These are phyloP conservation scores for Salvelinus sp. DNA, from an alignment of 2,113 vertebrate species.

Conservation along the genomic window DNA sequence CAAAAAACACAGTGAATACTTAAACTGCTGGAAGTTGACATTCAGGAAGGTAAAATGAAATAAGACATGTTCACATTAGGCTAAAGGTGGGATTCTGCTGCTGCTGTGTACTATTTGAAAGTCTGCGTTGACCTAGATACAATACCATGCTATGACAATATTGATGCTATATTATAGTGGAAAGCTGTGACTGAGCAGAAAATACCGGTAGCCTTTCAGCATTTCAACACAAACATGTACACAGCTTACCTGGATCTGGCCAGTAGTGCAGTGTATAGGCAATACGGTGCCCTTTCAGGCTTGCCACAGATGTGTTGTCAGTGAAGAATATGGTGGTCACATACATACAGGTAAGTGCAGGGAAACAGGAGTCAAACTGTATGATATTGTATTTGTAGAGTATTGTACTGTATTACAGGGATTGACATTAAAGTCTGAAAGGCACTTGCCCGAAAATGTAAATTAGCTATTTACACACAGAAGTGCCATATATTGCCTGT, in stretches of 20 bases:
- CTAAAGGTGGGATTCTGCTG: background rate
- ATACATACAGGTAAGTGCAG: background rate
- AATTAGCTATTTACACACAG: too few species aligned
- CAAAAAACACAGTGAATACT: background rate
- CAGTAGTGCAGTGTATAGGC: background rate
- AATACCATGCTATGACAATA: background rate
- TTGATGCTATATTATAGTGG: too few species aligned
- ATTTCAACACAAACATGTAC: background rate
- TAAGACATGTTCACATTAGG: background rate
- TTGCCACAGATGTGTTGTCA: too few species aligned
- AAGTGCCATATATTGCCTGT: too few species aligned
- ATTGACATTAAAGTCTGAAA: too few species aligned
- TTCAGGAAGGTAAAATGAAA: background rate
- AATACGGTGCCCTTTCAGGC: too few species aligned
- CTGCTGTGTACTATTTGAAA: background rate
- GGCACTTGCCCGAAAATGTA: too few species aligned
- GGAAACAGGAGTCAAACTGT: background rate
- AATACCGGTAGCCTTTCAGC: too few species aligned
- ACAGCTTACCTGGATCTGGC: background rate
- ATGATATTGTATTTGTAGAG: too few species aligned
- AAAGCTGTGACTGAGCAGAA: too few species aligned
- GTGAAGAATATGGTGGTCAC: background rate
- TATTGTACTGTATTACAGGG: too few species aligned
- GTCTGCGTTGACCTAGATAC: background rate
- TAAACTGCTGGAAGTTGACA: background rate